These are phyloP conservation scores for Spea multiplicata DNA, from an alignment of 2,113 vertebrate species.

Conservation along the genomic window DNA sequence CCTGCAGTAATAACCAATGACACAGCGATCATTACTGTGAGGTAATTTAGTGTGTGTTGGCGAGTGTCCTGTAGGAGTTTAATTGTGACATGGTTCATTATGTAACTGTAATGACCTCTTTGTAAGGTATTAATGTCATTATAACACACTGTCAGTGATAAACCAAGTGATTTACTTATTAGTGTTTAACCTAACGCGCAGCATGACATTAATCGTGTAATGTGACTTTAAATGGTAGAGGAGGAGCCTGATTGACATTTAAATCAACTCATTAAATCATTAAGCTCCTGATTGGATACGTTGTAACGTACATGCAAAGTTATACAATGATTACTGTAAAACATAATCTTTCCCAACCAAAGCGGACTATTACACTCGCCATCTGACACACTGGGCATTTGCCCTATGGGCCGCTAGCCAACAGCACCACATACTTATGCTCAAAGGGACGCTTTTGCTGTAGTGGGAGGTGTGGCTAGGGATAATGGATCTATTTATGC, in stretches of 20 bases:
- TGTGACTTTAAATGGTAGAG: slow-evolving; percentile 40
- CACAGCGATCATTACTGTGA: slow-evolving; percentile 69
- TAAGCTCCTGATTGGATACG: no score
- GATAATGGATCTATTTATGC: no score
- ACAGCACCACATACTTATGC: no score
- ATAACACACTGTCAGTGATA: slow-evolving; percentile 54
- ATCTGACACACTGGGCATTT: no score
- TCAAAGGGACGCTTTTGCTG: no score
- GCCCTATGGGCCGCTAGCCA: no score
- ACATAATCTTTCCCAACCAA: no score
- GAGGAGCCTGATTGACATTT: slow-evolving; percentile 9
- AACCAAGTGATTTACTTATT: slow-evolving; percentile 56
- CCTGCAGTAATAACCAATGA: slow-evolving; percentile 75
- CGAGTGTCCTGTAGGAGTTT: slow-evolving; percentile 61
- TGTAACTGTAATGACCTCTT: slow-evolving; percentile 65
- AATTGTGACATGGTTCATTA: slow-evolving; percentile 69
- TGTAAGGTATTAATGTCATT: slow-evolving; percentile 62
- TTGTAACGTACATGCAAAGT: no score
- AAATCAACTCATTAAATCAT: no score
- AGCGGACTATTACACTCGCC: no score
- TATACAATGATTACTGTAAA: no score
- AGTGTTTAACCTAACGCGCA: slow-evolving; percentile 40
- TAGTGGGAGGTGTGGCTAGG: no score
- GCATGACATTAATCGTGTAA: slow-evolving; percentile 34
- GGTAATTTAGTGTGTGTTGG: slow-evolving; percentile 70